These are phyloP conservation scores for Pyrocephalus nanus DNA, from an alignment of 2,797 vertebrate genomes.

Conservation along the genomic window DNA sequence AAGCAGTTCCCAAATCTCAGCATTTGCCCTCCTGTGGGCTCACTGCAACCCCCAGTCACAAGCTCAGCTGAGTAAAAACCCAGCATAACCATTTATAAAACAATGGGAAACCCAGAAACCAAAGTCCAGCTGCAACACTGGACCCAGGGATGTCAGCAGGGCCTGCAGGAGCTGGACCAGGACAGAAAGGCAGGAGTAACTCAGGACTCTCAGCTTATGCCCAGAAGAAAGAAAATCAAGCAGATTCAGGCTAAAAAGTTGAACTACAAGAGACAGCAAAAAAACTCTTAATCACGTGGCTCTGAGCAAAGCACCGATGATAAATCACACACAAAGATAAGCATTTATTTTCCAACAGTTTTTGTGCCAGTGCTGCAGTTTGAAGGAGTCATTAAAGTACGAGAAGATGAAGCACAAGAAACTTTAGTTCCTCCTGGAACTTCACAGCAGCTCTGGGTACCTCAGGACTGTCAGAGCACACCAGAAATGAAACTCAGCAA, in stretches of 20 bases:
- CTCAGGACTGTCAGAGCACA: not conserved
- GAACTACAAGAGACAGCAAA: not conserved
- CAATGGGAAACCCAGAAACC: not conserved
- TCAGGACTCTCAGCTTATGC: not conserved
- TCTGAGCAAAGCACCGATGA: not conserved
- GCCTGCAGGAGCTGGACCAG: not conserved
- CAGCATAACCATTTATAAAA: not conserved
- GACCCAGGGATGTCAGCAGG: not conserved
- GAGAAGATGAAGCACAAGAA: not conserved
- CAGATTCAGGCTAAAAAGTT: not conserved
- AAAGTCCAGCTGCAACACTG: not conserved
- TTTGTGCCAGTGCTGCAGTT: slow-evolving; percentile 7
- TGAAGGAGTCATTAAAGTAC: not conserved
- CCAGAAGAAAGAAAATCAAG: not conserved
- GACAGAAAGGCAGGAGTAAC: not conserved
- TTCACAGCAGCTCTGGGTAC: not conserved
- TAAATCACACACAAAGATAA: not conserved
- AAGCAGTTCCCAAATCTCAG: not conserved
- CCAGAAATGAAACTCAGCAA: not conserved
- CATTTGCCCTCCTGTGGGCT: not conserved
- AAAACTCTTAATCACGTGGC: not conserved
- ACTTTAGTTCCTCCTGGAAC: not conserved
- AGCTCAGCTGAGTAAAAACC: not conserved
- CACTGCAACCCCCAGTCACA: not conserved
- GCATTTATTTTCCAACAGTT: not conserved